Conservation (phyloP, 2,113 vertebrate species). For the Rostratula benghalensis region DNA sequence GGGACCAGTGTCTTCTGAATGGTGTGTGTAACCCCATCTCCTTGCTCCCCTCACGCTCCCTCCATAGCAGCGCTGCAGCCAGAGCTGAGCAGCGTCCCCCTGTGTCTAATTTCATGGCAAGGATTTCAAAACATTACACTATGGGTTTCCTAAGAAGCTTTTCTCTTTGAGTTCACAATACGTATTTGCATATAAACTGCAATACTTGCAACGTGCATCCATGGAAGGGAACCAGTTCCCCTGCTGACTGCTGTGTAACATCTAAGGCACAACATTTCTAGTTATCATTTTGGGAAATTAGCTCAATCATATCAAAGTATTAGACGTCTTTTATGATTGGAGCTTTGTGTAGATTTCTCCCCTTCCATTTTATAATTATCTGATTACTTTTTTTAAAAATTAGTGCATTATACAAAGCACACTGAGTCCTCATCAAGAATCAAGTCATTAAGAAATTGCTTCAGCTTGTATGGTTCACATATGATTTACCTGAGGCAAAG, state of each 20-base stretch:
- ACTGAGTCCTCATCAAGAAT: slow-evolving; percentile 39
- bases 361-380: slow-evolving; percentile 39
- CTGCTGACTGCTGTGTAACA: neutral
- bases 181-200: neutral
- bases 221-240: neutral
- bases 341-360: neutral
- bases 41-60: neutral
- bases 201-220: neutral
- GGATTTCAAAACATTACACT: neutral
- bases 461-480: neutral
- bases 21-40: neutral
- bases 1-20: neutral
- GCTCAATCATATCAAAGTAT: slow-evolving; percentile 1
- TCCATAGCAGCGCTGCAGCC: fast-evolving
- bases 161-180: neutral
- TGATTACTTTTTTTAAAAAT: neutral
- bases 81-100: neutral
- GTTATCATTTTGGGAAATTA: slow-evolving; percentile 12
- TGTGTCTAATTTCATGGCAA: neutral
- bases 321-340: neutral
- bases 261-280: neutral
- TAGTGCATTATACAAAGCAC: slow-evolving; percentile 4
- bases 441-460: slow-evolving; percentile 50
- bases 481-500: slow-evolving; percentile 20
- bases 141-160: neutral